A percentile compares a stretch with the other conserved stretches of the same genome.
Conservation (phyloP, 2,797 vertebrate species). For the Diceros bicornis region DNA sequence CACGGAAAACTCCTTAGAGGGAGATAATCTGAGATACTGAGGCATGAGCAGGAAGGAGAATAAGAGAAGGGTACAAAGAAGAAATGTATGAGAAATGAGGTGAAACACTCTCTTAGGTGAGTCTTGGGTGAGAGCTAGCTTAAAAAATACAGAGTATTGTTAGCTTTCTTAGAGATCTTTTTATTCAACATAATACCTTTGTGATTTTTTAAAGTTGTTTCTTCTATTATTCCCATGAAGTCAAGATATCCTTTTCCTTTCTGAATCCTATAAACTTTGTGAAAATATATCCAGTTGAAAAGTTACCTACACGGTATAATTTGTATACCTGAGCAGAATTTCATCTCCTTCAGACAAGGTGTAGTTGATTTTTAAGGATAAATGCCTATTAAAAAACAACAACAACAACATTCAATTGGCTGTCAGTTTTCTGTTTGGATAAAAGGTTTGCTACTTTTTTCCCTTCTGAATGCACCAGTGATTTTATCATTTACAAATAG, state of each 20-base stretch:
- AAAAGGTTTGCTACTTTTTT: neutral
- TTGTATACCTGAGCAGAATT: neutral
- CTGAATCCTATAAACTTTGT: neutral
- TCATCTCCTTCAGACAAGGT: neutral
- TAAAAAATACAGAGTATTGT: neutral
- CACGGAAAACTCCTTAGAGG: neutral
- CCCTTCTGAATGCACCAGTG: neutral
- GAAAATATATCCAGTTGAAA: neutral
- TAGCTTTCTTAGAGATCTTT: neutral
- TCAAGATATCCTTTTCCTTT: neutral
- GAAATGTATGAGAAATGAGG: neutral
- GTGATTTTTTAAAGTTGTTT: neutral
- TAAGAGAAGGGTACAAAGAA: neutral
- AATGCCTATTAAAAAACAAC: neutral
- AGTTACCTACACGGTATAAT: neutral
- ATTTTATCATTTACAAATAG: constrained; percentile 16
- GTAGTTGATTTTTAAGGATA: neutral
- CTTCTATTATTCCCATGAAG: neutral
- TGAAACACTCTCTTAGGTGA: neutral
- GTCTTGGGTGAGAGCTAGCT: neutral
- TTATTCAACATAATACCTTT: neutral
- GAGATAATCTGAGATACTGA: neutral
- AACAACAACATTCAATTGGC: neutral
- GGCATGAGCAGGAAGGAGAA: neutral
- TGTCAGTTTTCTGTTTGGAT: neutral